phyloP scores from a whole-genome alignment of 2,888 invertebrate species.

The Deilephila porcellus region DNA sequence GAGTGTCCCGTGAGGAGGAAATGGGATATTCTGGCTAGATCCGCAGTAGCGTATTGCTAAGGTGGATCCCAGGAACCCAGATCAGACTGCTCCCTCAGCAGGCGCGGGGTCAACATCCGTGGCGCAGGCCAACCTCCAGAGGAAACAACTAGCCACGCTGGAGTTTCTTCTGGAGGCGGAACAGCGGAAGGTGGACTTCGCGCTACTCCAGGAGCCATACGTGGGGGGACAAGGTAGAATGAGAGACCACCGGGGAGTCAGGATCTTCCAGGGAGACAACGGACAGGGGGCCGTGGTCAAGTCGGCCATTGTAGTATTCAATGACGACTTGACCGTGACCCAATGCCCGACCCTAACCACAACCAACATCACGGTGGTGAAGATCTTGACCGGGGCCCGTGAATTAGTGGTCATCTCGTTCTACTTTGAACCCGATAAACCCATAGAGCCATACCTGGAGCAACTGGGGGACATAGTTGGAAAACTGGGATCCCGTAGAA shows the following conservation, averaged over 20 bases:
- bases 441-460: no score
- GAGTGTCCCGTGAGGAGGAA: slow-evolving; percentile 13
- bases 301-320: no score
- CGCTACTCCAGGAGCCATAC: slow-evolving; percentile 16
- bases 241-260: no score
- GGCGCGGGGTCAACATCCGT: background rate
- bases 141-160: slow-evolving; percentile 20
- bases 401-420: background rate
- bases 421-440: background rate
- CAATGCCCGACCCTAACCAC: slow-evolving; percentile 22
- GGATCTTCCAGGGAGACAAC: no score
- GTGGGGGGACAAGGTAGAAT: no score
- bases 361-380: slow-evolving; percentile 22
- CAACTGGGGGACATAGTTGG: background rate
- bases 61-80: background rate
- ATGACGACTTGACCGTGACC: no score
- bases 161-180: slow-evolving; percentile 25
- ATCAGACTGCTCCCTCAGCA: background rate
- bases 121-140: slow-evolving; percentile 30
- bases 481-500: background rate
- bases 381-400: slow-evolving; percentile 3
- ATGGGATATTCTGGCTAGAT: slow-evolving; percentile 34
- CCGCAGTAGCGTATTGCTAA: slow-evolving; percentile 37
- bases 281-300: no score
- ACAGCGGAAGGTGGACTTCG: background rate